Evolutionary conservation across 2,888 invertebrate species (phyloP), one percentile per base, ranked within the genome.

Genomic region (Apotomis betuletana): DNA sequence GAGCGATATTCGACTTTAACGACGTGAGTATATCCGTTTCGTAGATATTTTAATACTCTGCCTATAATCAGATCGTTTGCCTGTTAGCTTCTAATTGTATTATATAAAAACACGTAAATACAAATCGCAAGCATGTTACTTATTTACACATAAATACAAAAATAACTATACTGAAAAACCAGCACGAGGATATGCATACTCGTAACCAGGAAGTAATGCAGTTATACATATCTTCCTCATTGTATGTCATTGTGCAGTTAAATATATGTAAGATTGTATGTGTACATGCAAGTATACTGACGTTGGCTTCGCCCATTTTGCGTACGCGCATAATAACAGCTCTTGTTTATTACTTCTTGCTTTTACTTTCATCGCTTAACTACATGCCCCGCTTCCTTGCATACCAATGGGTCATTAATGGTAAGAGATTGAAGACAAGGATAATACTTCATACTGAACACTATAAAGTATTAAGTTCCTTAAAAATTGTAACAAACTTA

Each of bases 351-450:
- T 57, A 54, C 27, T 67, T 63, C 27, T 64, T 62, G 54, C 67
- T 72, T 72, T 72, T 72, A 72, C 71, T 67, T 72, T 62, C 62
- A 12, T 61, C 38, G 62, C 52, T 13, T 58, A 62, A 67, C 67
- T 57, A 57, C 44, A 12, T 46, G 38, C 46, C 36, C 15, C n/a
- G 67, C 52, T 72, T 71, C 71, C 71, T 67, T 46, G 71, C 57
- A 71, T 71, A 61, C 38, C 36, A 13, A 70, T 64, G 54, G 44
- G 38, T 44, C 64, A 44, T 44, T 64, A 55, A 62, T 64, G 54
- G 6, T 5, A 15, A 49, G 8, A 49, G 49, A 49, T 41, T 41
- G 41, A 5, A 41, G 41, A 27, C 27, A 27, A 27, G 27, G 27
- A 27, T 2, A 27, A 27, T 27, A 27, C 27, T 27, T 27, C 27